Percentiles rank a stretch among this genome's conserved stretches.
Conservation (phyloP, 2,797 vertebrate species). For the Pogoniulus pusillus region DNA sequence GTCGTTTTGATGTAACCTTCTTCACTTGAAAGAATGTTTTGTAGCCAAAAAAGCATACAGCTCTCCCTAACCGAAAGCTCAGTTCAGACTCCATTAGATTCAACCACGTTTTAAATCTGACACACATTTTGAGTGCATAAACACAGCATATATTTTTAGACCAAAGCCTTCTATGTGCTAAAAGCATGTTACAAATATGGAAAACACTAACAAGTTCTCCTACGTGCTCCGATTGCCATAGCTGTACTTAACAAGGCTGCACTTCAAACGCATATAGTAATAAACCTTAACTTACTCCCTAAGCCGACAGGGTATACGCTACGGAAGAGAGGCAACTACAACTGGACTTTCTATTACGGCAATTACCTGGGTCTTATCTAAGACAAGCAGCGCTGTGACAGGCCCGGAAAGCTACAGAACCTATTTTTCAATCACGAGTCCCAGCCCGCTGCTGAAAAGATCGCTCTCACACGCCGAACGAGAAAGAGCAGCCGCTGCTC, state of each 20-base stretch:
- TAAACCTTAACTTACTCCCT: background rate
- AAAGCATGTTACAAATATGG: accelerated
- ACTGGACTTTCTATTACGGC: accelerated
- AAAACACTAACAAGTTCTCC: background rate
- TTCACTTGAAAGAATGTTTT: background rate
- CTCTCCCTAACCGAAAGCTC: background rate
- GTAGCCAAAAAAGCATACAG: accelerated
- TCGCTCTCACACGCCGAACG: background rate
- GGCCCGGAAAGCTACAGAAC: background rate
- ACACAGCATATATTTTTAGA: background rate
- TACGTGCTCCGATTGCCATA: too few species aligned
- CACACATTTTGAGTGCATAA: accelerated
- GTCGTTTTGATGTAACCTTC: background rate
- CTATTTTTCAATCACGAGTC: accelerated
- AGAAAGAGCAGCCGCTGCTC: background rate
- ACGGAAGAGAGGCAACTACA: accelerated
- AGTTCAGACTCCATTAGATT: too few species aligned
- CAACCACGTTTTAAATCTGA: accelerated
- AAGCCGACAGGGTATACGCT: accelerated
- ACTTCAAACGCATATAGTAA: accelerated
- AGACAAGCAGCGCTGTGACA: background rate
- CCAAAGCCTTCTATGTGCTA: accelerated
- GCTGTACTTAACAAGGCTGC: background rate
- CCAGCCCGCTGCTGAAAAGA: background rate
- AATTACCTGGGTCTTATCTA: accelerated